Evolutionary conservation across 2,888 invertebrate genomes (phyloP), one percentile per base, ranked within the genome.

Genomic region (Agrochola lota): DNA sequence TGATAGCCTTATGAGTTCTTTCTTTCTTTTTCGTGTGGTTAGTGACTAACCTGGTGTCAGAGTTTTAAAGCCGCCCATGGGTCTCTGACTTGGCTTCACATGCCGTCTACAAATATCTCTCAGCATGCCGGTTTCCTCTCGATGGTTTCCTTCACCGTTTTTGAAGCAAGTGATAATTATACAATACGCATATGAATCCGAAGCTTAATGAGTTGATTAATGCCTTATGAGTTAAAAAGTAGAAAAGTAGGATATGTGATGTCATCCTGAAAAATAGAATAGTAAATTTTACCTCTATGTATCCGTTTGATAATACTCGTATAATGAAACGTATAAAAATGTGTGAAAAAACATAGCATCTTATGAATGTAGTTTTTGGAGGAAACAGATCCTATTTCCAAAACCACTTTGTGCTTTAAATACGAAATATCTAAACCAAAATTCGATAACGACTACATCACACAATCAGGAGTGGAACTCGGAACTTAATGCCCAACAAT

Each of bases 401-500:
- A 43, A 52, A 79, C 43, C 60, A 66, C 46, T 80, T 49, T 3
- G 17, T 12, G 59, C 52, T 30, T 35, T n/a, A 59, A 35, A 72
- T 52, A 46, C 26, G 15, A 8, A 40, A 57, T 71, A 74, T 52
- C 70, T 60, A 46, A 60, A 55, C 15, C 23, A 30, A 85, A 78
- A 74, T 70, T 60, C 52, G 15, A 78, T 84, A 66, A 71, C 55
- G 57, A 70, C 72, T 73, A 79, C 87, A 80, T 78, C 74, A 77
- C 69, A 72, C 87, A 88, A 87, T 88, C 84, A 86, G 80, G 75
- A 77, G 52, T 30, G 46, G 66, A 81, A 85, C 80, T 72, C 70
- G 12, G 66, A 83, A 84, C 84, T 86, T 80, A 87, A 88, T 82
- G 78, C 80, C 77, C 80, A 79, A 85, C 90, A 88, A 87, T 88